These are phyloP conservation scores for Fulmarus glacialis DNA, from an alignment of 2,113 vertebrate species.

Conservation along the genomic window DNA sequence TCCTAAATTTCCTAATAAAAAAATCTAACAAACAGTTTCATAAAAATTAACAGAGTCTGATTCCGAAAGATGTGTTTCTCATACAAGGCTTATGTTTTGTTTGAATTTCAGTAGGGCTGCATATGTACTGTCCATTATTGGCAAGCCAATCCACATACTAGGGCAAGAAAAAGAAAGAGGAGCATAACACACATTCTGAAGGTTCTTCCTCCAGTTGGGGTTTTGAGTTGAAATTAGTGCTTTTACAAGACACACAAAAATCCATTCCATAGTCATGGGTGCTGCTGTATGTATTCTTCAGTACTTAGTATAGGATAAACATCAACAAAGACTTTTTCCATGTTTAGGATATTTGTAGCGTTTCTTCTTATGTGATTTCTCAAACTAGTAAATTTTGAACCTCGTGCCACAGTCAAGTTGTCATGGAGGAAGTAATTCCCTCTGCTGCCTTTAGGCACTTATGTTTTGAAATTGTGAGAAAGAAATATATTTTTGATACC, in stretches of 20 bases:
- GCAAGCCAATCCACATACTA: background rate
- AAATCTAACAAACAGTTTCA: background rate
- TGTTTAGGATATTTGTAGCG: background rate
- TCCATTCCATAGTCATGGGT: background rate
- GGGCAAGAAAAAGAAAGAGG: background rate
- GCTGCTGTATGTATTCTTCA: background rate
- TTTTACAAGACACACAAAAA: background rate
- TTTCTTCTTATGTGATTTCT: background rate
- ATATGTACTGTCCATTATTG: background rate
- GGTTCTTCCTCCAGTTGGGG: background rate
- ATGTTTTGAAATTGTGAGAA: background rate
- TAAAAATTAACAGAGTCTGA: background rate
- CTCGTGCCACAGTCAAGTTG: background rate
- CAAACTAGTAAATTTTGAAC: background rate
- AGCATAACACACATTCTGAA: background rate
- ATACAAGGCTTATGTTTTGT: background rate
- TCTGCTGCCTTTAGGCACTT: background rate
- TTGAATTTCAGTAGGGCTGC: background rate
- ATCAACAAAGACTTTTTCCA: background rate
- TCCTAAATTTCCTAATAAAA: background rate
- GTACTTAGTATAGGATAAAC: background rate
- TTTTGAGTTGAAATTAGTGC: background rate
- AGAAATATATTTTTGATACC: background rate
- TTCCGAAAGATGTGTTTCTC: background rate
- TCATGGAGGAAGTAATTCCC: background rate